These are phyloP conservation scores for Coelinius sp. DNA, from an alignment of 2,888 invertebrate species.

Conservation along the genomic window DNA sequence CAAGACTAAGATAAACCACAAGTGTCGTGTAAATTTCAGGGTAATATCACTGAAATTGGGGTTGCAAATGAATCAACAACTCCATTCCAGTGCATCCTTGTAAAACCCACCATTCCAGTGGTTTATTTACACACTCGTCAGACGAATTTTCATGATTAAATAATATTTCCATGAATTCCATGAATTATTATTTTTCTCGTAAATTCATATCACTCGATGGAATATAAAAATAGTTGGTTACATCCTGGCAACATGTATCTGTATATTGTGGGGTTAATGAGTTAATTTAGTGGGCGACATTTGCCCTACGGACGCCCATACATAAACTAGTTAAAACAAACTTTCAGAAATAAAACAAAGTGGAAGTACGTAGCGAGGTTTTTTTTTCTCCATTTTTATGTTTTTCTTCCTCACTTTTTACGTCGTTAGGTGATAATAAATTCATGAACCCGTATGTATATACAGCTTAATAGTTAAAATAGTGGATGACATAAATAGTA, in stretches of 20 bases:
- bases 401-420: not conserved
- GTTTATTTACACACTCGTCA: not conserved
- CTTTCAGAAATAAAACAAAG: constrained; percentile 51
- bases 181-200: not conserved
- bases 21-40: constrained; percentile 45
- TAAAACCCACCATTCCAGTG: not conserved
- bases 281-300: constrained; percentile 46
- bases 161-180: not conserved
- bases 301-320: constrained; percentile 43
- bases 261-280: not conserved
- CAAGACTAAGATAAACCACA: constrained; percentile 31
- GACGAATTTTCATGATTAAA: not conserved
- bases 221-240: not conserved
- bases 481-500: constrained; percentile 18
- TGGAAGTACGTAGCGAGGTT: not conserved
- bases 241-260: not conserved
- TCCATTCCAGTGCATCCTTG: constrained; percentile 6
- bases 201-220: not conserved
- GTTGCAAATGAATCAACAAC: constrained; percentile 30
- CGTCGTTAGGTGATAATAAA: constrained; percentile 5
- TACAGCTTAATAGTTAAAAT: not conserved
- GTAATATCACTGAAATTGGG: constrained; percentile 45
- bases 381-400: not conserved
- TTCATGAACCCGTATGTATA: constrained; percentile 15
- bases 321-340: constrained; percentile 53